These are phyloP conservation scores for Ammodytes dubius DNA, from an alignment of 2,113 vertebrate species.

Conservation along the genomic window DNA sequence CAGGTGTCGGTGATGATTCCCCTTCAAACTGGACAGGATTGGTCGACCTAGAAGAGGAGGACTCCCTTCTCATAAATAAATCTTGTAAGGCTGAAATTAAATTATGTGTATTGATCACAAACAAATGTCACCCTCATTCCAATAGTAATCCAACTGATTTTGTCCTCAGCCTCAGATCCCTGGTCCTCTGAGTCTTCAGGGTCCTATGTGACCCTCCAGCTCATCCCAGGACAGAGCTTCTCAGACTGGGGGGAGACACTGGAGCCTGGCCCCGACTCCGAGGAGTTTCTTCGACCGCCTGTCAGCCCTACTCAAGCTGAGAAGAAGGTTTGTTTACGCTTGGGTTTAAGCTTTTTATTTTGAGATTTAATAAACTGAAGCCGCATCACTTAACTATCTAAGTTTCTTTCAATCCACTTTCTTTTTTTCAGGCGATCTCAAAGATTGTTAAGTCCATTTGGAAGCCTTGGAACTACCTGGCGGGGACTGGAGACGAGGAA, in stretches of 20 bases:
- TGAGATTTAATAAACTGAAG: not conserved
- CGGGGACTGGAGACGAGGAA: constrained; percentile 56
- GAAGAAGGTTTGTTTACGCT: constrained; percentile 67
- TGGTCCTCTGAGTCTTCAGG: constrained; percentile 74
- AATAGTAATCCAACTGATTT: not conserved
- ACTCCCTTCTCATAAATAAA: constrained; percentile 15
- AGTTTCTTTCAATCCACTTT: not conserved
- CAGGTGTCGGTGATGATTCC: constrained; percentile 25
- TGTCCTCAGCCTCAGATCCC: constrained; percentile 62
- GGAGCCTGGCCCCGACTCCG: constrained; percentile 67
- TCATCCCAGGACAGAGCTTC: constrained; percentile 68
- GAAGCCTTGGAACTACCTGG: constrained; percentile 83
- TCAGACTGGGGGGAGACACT: constrained; percentile 77
- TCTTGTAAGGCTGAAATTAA: constrained; percentile 53
- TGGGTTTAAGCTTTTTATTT: not conserved
- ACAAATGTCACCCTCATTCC: not conserved
- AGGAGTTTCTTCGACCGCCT: constrained; percentile 66
- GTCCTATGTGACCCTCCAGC: constrained; percentile 71
- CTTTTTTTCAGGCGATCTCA: constrained; percentile 65
- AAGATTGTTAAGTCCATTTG: constrained; percentile 81
- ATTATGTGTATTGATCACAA: not conserved
- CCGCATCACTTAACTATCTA: not conserved
- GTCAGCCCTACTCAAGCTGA: constrained; percentile 65
- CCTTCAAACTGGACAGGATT: constrained; percentile 79
- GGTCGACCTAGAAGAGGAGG: constrained; percentile 79